Evolutionary conservation across 2,888 invertebrate genomes (phyloP).

Genomic region (Smittia sp.): DNA sequence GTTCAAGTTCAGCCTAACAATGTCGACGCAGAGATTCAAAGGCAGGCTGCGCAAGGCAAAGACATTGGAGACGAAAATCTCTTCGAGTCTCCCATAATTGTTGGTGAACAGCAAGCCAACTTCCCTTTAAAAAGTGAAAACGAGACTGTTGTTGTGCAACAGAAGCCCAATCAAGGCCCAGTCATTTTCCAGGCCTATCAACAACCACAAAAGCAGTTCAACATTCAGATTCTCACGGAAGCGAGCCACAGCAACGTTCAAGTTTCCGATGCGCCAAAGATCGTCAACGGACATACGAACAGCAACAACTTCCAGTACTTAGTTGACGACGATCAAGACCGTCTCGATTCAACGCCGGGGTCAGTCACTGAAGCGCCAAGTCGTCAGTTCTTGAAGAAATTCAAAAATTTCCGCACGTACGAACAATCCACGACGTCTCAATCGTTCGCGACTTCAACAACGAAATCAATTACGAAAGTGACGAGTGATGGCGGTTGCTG

Average conservation of each 20-base stretch:
- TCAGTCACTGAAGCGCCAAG: conserved; percentile 48
- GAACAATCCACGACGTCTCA: neutral
- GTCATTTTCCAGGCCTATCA: conserved; percentile 9
- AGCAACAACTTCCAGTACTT: conserved; percentile 34
- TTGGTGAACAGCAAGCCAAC: conserved; percentile 46
- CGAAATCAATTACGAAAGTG: conserved; percentile 33
- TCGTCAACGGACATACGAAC: conserved; percentile 15
- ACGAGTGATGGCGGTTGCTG: conserved; percentile 40
- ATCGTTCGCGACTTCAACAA: conserved; percentile 36
- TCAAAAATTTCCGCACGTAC: conserved; percentile 45
- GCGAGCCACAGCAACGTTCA: conserved; percentile 45
- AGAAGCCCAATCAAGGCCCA: neutral
- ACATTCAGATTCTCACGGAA: conserved; percentile 48
- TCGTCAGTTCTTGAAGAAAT: conserved; percentile 49
- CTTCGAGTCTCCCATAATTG: conserved; percentile 57
- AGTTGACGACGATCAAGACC: conserved; percentile 36
- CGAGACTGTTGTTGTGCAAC: conserved; percentile 42
- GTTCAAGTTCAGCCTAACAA: conserved; percentile 48
- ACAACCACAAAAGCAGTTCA: conserved; percentile 46
- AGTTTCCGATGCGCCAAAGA: neutral
- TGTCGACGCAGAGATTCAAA: conserved; percentile 46
- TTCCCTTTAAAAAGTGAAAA: conserved; percentile 48
- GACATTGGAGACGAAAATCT: conserved; percentile 46
- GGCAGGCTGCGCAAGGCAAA: conserved; percentile 47
- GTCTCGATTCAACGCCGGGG: neutral